Evolutionary conservation across 1,140 invertebrate species (phyloP).

Genomic region (Aphis craccivora): DNA sequence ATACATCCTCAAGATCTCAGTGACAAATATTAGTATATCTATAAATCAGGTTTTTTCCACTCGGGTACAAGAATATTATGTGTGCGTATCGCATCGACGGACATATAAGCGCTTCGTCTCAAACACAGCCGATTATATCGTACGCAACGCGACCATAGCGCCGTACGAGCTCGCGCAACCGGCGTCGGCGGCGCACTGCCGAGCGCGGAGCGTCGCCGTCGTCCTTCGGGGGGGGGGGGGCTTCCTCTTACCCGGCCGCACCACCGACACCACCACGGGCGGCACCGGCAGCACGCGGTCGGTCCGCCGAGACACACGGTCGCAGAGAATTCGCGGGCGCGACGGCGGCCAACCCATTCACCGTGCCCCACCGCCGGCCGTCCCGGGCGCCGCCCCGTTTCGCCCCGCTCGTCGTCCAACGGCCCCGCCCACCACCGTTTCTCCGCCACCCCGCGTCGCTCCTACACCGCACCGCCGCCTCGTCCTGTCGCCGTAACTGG

Average conservation of each 20-base stretch:
- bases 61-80: too few species aligned
- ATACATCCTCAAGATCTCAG: too few species aligned
- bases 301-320: too few species aligned
- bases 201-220: not conserved
- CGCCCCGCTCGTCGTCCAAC: not conserved
- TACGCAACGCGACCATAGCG: too few species aligned
- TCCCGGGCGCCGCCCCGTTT: constrained; percentile 50
- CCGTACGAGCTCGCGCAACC: not conserved
- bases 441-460: not conserved
- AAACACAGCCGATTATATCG: too few species aligned
- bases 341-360: constrained; percentile 48
- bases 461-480: too few species aligned
- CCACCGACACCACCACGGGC: not conserved
- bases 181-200: not conserved
- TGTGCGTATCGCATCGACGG: too few species aligned
- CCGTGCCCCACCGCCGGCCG: constrained; percentile 12
- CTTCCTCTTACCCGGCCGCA: not conserved
- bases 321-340: not conserved
- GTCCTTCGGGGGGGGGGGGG: not conserved
- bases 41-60: too few species aligned
- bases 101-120: too few species aligned
- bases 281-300: not conserved
- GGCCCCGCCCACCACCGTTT: not conserved
- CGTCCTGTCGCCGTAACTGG: not conserved
- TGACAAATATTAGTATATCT: too few species aligned